These are phyloP conservation scores for Zaprionus vittiger DNA, from an alignment of 1,140 invertebrate genomes.

Conservation along the genomic window DNA sequence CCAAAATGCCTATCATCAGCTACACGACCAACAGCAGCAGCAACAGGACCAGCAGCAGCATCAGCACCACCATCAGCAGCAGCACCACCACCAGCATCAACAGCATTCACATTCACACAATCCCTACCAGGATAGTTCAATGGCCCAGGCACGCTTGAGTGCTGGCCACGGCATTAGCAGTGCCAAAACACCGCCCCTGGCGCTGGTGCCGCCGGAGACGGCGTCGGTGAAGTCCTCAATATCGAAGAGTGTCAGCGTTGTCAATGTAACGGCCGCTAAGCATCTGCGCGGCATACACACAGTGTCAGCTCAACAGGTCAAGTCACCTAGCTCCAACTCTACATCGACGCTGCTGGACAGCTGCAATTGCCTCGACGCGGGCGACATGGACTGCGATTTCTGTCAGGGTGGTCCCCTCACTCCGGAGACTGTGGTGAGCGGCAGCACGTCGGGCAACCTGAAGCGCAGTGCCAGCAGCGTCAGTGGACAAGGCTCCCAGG, in stretches of 20 bases:
- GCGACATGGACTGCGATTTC: conserved; percentile 53
- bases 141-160: conserved; percentile 30
- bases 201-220: conserved; percentile 85
- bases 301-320: conserved; percentile 23
- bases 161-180: conserved; percentile 44
- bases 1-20: conserved; percentile 25
- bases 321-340: conserved; percentile 45
- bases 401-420: conserved; percentile 54
- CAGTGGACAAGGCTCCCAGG: conserved; percentile 8
- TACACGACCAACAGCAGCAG: conserved; percentile 10
- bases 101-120: conserved; percentile 36
- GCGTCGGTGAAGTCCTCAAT: conserved; percentile 85
- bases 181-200: conserved; percentile 77
- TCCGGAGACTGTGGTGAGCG: conserved; percentile 33
- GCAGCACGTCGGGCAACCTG: conserved; percentile 5
- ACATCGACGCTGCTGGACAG: conserved; percentile 15
- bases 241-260: conserved; percentile 84
- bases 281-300: conserved; percentile 59
- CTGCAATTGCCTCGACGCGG: conserved; percentile 48
- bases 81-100: conserved; percentile 24
- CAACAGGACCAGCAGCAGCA: conserved; percentile 11
- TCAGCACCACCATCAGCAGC: conserved; percentile 15
- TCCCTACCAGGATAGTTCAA: conserved; percentile 25
- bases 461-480: conserved; percentile 43
- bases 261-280: conserved; percentile 75